phyloP scores from a whole-genome alignment of 2,113 vertebrate genomes.

The Chaetodon trifascialis region DNA sequence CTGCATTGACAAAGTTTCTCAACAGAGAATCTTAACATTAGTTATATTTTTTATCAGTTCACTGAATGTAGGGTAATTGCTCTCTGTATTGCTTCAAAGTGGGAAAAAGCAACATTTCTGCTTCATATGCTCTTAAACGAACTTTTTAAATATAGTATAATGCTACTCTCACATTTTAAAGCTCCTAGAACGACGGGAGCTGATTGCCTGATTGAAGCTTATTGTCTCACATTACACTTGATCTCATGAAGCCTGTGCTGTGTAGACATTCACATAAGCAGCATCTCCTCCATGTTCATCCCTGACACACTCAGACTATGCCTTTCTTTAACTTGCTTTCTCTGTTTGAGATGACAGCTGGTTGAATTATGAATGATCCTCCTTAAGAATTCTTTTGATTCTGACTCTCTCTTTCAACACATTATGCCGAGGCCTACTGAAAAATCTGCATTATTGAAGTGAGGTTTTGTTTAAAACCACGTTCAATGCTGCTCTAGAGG shows the following conservation, averaged over 20 bases:
- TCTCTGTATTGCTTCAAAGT: neutral
- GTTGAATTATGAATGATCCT: constrained; percentile 61
- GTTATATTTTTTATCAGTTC: neutral
- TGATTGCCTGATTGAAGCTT: neutral
- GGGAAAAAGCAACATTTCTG: neutral
- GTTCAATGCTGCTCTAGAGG: neutral
- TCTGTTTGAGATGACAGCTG: constrained; percentile 38
- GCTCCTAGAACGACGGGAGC: neutral
- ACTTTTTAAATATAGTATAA: constrained; percentile 1
- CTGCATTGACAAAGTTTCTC: neutral
- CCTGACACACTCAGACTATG: neutral
- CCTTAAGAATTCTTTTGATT: constrained; percentile 41
- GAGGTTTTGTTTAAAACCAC: constrained; percentile 32
- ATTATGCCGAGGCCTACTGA: constrained; percentile 5
- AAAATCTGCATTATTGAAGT: constrained; percentile 57
- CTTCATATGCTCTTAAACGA: neutral
- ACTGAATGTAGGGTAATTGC: neutral
- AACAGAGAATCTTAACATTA: neutral
- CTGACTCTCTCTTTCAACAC: constrained; percentile 17
- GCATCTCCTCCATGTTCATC: neutral
- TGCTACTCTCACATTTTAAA: constrained; percentile 11
- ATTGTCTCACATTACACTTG: neutral
- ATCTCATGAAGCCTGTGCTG: neutral
- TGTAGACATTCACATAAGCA: neutral
- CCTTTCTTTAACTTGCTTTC: neutral